These are phyloP conservation scores for Napeogenes sylphis DNA, from an alignment of 2,888 invertebrate species.

Conservation along the genomic window DNA sequence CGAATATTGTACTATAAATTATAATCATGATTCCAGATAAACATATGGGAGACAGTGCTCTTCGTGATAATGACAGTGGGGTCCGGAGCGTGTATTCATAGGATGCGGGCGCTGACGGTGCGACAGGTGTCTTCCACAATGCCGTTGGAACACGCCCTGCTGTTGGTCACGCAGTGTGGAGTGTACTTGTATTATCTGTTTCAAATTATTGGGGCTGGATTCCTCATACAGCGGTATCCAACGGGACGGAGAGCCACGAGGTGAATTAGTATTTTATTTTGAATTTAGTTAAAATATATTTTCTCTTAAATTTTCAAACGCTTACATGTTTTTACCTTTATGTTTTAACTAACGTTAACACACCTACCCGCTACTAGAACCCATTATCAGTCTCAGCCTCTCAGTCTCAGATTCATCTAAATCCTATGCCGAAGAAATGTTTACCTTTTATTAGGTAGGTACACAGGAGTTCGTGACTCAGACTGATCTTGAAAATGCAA, in stretches of 20 bases:
- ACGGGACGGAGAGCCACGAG: slow-evolving; percentile 61
- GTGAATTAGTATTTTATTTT: slow-evolving; percentile 33
- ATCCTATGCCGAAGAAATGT: too few relatives aligned
- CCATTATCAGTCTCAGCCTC: too few relatives aligned
- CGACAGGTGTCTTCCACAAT: slow-evolving; percentile 53
- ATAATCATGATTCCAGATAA: slow-evolving; percentile 65
- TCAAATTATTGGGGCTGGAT: slow-evolving; percentile 85
- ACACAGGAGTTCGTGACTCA: too few relatives aligned
- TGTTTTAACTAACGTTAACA: too few relatives aligned
- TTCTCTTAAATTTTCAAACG: too few relatives aligned
- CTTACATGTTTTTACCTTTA: too few relatives aligned
- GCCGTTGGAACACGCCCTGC: slow-evolving; percentile 82
- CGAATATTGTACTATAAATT: not conserved
- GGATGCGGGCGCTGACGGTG: slow-evolving; percentile 60
- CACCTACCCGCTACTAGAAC: too few relatives aligned
- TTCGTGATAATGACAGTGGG: slow-evolving; percentile 65
- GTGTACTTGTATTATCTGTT: slow-evolving; percentile 87
- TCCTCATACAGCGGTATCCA: slow-evolving; percentile 64
- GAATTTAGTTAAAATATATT: not conserved
- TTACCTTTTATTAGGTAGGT: too few relatives aligned
- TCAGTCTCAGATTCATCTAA: too few relatives aligned
- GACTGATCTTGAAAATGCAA: too few relatives aligned
- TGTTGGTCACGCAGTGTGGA: slow-evolving; percentile 88
- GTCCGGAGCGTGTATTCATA: slow-evolving; percentile 63
- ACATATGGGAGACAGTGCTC: slow-evolving; percentile 73